Percentiles rank a stretch among this genome's conserved stretches.
phyloP scores from a whole-genome alignment of 2,113 vertebrate genomes.

The Narcine bancroftii region DNA sequence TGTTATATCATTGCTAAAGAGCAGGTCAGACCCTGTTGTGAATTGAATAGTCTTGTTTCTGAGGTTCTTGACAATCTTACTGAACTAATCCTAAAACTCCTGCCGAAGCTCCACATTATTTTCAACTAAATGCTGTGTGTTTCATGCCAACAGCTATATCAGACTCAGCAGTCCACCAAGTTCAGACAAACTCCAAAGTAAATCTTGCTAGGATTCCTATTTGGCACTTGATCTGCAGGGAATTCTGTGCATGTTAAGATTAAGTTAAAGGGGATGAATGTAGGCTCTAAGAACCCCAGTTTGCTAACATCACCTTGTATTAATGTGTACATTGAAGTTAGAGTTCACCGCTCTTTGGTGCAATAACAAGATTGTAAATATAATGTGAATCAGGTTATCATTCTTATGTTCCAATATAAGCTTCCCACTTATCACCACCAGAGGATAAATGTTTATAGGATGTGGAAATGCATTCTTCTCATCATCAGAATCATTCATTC shows the following conservation, averaged over 20 bases:
- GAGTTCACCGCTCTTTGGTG: too few species aligned
- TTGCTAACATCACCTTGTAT: not conserved
- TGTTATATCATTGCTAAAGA: not conserved
- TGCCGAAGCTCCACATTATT: not conserved
- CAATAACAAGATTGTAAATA: too few species aligned
- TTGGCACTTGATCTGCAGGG: not conserved
- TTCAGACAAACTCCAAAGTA: not conserved
- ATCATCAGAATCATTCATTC: not conserved
- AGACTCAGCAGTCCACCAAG: not conserved
- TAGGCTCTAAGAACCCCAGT: not conserved
- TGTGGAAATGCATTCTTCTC: not conserved
- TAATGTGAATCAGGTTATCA: too few species aligned
- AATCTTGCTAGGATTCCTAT: not conserved
- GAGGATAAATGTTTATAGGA: not conserved
- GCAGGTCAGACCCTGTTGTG: not conserved
- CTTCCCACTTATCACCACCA: not conserved
- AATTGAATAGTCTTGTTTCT: not conserved
- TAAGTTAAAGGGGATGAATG: not conserved
- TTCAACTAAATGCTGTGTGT: not conserved
- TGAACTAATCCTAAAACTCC: not conserved
- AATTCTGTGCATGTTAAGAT: not conserved
- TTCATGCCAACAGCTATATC: not conserved
- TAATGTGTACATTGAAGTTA: too few species aligned
- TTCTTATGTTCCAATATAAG: not conserved
- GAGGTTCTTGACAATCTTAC: not conserved